phyloP scores from a whole-genome alignment of 2,888 invertebrate genomes.

The Pegoplata infirma region DNA sequence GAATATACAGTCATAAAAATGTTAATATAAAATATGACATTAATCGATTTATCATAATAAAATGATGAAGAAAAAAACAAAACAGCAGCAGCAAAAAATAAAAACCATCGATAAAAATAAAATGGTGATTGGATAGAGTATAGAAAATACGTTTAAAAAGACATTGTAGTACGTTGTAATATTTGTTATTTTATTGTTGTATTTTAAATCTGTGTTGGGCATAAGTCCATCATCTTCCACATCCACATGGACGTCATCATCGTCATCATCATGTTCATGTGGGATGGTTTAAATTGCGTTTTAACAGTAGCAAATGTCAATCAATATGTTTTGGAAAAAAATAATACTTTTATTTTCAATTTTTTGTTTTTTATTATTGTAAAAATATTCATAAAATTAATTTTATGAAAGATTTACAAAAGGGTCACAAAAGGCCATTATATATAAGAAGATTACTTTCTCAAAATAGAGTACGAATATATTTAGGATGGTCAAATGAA shows the following conservation, averaged over 20 bases:
- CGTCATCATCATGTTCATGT: background rate
- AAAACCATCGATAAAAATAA: no score
- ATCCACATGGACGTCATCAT: no score
- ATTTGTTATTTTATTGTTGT: background rate
- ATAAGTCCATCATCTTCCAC: background rate
- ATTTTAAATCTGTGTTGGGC: background rate
- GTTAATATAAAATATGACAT: slow-evolving; percentile 26
- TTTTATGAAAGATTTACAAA: background rate
- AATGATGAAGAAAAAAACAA: background rate
- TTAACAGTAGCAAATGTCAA: background rate
- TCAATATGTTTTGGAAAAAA: background rate
- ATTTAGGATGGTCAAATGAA: no score
- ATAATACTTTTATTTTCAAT: no score
- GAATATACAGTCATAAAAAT: slow-evolving; percentile 21
- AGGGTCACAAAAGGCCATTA: no score
- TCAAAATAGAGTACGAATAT: no score
- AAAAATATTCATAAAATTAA: no score
- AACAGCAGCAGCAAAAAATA: background rate
- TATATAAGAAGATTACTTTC: no score
- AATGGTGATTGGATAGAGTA: no score
- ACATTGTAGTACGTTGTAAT: no score
- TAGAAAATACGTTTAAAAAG: no score
- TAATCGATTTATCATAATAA: slow-evolving; percentile 45
- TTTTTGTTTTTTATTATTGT: no score
- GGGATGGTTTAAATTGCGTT: background rate